Evolutionary conservation across 1,140 invertebrate species (phyloP).

Genomic region (Melitaea cinxia): DNA sequence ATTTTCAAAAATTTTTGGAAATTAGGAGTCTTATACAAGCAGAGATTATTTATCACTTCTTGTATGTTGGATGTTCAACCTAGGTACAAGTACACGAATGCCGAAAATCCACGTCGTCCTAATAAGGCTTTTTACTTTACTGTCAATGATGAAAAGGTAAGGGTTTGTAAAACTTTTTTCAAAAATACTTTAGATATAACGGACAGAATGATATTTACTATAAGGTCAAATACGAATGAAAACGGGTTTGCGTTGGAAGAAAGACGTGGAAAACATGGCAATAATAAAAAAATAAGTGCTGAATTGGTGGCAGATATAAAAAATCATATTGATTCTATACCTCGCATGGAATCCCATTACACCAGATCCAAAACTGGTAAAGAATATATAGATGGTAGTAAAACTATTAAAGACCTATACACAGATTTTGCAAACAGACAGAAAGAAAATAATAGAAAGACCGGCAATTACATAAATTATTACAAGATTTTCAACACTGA

Average conservation of each 20-base stretch:
- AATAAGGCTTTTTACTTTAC: slow-evolving; percentile 39
- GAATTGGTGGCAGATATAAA: slow-evolving; percentile 1
- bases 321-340: slow-evolving; percentile 46
- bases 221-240: slow-evolving; percentile 34
- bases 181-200: slow-evolving; percentile 35
- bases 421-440: slow-evolving; percentile 42
- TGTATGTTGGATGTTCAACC: slow-evolving; percentile 24
- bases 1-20: not conserved
- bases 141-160: slow-evolving; percentile 22
- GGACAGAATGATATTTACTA: slow-evolving; percentile 38
- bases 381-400: slow-evolving; percentile 56
- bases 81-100: slow-evolving; percentile 41
- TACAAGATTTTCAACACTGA: slow-evolving; percentile 35
- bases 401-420: slow-evolving; percentile 53
- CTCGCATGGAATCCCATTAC: slow-evolving; percentile 59
- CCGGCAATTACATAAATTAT: slow-evolving; percentile 48
- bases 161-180: slow-evolving; percentile 46
- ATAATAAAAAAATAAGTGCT: slow-evolving; percentile 10
- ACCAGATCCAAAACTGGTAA: slow-evolving; percentile 39
- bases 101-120: slow-evolving; percentile 19
- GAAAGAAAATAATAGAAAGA: not conserved
- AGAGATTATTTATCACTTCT: not conserved
- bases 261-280: slow-evolving; percentile 26
- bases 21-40: not conserved
- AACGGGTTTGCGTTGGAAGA: slow-evolving; percentile 26